Conservation (phyloP, 2,797 vertebrate genomes). For the Falco cherrug region DNA sequence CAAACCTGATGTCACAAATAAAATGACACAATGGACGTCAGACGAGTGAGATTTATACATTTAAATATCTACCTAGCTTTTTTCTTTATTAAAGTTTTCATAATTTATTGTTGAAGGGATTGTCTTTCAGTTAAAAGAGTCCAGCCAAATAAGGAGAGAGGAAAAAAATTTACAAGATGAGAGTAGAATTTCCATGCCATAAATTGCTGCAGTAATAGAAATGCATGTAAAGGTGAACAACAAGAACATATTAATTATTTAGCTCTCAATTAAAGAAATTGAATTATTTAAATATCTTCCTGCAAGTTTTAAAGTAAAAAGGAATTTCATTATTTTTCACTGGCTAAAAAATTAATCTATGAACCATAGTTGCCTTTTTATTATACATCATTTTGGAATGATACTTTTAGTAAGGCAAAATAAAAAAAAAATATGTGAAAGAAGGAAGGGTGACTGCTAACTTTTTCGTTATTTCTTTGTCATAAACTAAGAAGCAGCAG, state of each 20-base stretch:
- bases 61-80: constrained; percentile 54
- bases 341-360: background rate
- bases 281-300: constrained; percentile 47
- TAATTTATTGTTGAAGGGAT: constrained; percentile 57
- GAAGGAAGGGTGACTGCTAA: background rate
- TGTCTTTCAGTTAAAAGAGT: constrained; percentile 36
- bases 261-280: constrained; percentile 45
- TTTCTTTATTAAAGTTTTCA: constrained; percentile 55
- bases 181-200: background rate
- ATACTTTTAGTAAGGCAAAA: background rate
- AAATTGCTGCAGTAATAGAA: background rate
- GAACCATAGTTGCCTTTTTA: background rate
- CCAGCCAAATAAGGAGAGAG: background rate
- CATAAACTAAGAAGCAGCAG: background rate
- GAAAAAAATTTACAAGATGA: background rate
- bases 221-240: constrained; percentile 2
- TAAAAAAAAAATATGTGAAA: background rate
- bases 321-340: background rate
- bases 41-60: constrained; percentile 35
- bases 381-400: constrained; percentile 4
- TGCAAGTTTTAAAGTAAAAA: background rate
- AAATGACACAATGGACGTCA: constrained; percentile 25
- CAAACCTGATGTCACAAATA: constrained; percentile 60
- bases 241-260: constrained; percentile 43
- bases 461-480: background rate